Evolutionary conservation across 2,888 invertebrate genomes (phyloP), one percentile per base, ranked within the genome.

Genomic region (Phragmatobia fuliginosa): DNA sequence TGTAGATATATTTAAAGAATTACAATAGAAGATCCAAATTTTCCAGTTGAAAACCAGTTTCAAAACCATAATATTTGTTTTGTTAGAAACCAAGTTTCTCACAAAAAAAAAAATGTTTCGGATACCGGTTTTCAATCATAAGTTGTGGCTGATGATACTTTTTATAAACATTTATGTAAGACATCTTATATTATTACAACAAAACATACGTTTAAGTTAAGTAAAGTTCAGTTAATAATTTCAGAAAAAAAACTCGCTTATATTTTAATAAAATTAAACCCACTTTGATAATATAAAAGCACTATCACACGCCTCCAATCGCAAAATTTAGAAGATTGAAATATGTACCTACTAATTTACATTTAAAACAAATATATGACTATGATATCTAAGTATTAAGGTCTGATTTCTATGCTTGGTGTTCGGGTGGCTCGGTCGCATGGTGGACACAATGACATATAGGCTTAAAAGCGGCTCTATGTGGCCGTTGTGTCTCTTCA

Each of bases 401-500:
- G 94, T 95, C 93, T 94, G 91, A 93, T 95, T 94, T 94, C 93
- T 95, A 94, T 95, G 94, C 94, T 95, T 94, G 94, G 94, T 90
- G 91, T 87, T 89, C 73, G 73, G 88, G 83, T 85, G 85, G 72
- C 58, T 75, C 83, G 86, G 84, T 85, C 89, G 88, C 88, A 88
- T 86, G 85, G 85, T 88, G 88, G 88, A 84, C 86, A 84, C 82
- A 84, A 85, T 87, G 85, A 87, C 89, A 90, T 86, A 85, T 94
- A 95, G 95, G 95, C 92, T 95, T 95, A 94, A 95, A 95, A 82
- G 95, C 95, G 91, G 95, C 95, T 91, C 87, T 95, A 82, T 95
- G 95, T 87, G 95, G 96, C 95, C 96, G 96, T 94, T 96, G 96
- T 96, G 96, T 96, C 93, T 96, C 96, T 92, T 95, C 96, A 96